These are phyloP conservation scores for Meandrina meandrites DNA, from an alignment of 92 coral and sea anemone genomes.

Conservation along the genomic window DNA sequence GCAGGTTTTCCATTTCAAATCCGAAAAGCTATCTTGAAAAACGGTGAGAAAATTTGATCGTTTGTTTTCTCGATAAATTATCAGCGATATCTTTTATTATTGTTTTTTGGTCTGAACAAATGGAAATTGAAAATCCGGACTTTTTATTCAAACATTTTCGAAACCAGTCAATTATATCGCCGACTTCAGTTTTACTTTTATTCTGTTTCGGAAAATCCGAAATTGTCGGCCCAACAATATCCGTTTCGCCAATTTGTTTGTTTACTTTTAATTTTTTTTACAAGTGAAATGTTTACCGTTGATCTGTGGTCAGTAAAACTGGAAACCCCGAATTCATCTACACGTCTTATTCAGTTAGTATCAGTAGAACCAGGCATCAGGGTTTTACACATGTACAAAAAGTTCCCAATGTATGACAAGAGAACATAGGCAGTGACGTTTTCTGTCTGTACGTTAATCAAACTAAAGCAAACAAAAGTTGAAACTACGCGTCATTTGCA, in stretches of 20 bases:
- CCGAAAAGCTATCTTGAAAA: not conserved
- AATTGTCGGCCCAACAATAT: not conserved
- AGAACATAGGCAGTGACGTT: not conserved
- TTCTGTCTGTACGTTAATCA: too few species aligned
- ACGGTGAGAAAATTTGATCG: too few species aligned
- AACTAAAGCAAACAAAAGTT: too few species aligned
- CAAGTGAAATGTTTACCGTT: not conserved
- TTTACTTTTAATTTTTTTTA: too few species aligned
- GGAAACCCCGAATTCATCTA: not conserved
- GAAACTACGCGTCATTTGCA: too few species aligned
- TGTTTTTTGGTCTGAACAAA: not conserved
- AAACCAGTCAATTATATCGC: not conserved
- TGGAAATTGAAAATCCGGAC: not conserved
- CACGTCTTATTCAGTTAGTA: not conserved
- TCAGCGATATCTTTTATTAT: not conserved
- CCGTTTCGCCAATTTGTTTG: too few species aligned
- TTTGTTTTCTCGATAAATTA: not conserved
- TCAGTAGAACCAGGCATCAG: not conserved
- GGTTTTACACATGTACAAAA: not conserved
- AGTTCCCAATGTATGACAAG: not conserved
- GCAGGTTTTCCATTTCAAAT: not conserved
- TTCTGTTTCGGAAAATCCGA: not conserved
- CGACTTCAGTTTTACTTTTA: not conserved
- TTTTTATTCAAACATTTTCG: too few species aligned
- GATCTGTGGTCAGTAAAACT: not conserved